Evolutionary conservation across 2,888 invertebrate genomes (phyloP).

Genomic region (Dione juno): DNA sequence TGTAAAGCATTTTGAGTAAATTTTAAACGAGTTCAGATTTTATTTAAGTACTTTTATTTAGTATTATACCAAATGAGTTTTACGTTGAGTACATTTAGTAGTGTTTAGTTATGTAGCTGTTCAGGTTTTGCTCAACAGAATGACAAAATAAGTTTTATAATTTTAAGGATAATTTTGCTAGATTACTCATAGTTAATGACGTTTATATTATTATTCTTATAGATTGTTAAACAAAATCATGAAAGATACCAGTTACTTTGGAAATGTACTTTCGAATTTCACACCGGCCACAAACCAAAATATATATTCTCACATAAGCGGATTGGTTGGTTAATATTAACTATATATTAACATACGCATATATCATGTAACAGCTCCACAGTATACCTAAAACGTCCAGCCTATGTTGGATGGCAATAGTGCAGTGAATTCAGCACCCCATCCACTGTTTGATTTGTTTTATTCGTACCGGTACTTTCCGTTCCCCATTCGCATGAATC

Average conservation of each 20-base stretch:
- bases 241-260: no score
- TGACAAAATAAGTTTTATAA: neutral
- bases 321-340: neutral
- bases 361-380: neutral
- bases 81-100: neutral
- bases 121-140: neutral
- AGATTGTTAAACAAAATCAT: no score
- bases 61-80: constrained; percentile 11
- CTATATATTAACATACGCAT: neutral
- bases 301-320: neutral
- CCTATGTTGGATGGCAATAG: constrained; percentile 41
- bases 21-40: constrained; percentile 40
- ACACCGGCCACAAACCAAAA: neutral
- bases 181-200: no score
- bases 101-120: neutral
- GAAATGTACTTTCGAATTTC: neutral
- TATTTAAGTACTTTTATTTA: constrained; percentile 29
- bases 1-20: constrained; percentile 45
- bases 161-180: neutral
- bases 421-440: constrained; percentile 49
- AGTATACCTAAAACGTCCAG: constrained; percentile 14
- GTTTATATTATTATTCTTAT: no score
- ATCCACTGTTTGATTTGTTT: constrained; percentile 69
- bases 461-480: constrained; percentile 76
- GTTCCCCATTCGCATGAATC: constrained; percentile 80